Base-by-base conservation (phyloP, 2,797 vertebrate genomes). In the Tachyglossus aculeatus region DNA sequence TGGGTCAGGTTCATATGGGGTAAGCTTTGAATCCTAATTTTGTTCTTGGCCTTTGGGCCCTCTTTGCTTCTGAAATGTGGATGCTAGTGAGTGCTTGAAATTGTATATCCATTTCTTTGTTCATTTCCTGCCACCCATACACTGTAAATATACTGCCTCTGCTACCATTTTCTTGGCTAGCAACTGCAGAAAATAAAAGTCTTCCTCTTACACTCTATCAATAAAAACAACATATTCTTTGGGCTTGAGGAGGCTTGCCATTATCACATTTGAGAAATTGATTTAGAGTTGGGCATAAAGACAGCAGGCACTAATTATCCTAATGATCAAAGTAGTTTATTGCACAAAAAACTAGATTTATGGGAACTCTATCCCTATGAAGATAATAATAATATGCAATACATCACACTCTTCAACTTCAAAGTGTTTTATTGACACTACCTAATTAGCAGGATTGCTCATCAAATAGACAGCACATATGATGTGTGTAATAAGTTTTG, bases 401-500 rank as follows among this genome's bases (percentile, higher is more conserved):
- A 70, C 40, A 48, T 2, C 34, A 31, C 40, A 27, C 21, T 40
- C 51, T 27, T 66, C 22, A 66, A 66, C 58, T 79, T 77, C 67
- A 81, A 81, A 83, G 64, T 13, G 32, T 57, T 70, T 70, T 27
- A 4, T 6, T 58, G 67, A 68, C 57, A 63, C n/a, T 41, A 61
- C 50, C 39, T 74, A 78, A 83, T 75, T 75, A 87, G 58, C 37
- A 60, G n/a, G 36, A 65, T 60, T 4, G 44, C 33, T 52, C 6
- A 71, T 38, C 33, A 12, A 41, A 6, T 4, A 22, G 24, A 15
- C 66, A 34, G 59, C 21, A 38, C 14, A 5, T 10, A 1, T 16
- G 37, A 4, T 13, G 2, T 27, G 8, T 9, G 4, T 32, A 39
- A 27, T 2, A 8, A 13, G 37, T 44, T 10, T 6, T 3, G 2